Percentiles rank a stretch among this genome's conserved stretches.
phyloP scores from a whole-genome alignment of 2,888 invertebrate species.

The Lumbricus terrestris region DNA sequence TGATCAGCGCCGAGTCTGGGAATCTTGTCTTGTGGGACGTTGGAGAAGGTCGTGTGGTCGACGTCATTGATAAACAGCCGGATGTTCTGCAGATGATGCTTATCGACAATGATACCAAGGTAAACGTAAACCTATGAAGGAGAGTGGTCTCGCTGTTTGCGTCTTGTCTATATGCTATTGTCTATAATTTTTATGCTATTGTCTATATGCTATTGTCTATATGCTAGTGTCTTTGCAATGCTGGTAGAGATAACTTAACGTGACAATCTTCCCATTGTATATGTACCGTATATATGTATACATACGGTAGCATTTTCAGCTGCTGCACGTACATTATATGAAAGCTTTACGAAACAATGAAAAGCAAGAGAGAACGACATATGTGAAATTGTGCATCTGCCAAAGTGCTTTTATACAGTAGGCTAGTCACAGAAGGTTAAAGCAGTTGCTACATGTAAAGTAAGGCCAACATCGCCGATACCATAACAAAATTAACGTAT shows the following conservation, averaged over 20 bases:
- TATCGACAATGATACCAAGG: neutral
- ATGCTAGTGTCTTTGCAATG: too few relatives aligned
- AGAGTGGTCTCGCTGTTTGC: too few relatives aligned
- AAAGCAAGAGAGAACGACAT: neutral
- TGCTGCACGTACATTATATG: neutral
- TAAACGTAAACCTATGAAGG: neutral
- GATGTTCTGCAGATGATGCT: constrained; percentile 4
- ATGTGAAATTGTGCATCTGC: neutral
- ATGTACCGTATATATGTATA: too few relatives aligned
- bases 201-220: too few relatives aligned
- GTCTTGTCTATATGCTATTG: too few relatives aligned
- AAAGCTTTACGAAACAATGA: neutral
- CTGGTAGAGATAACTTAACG: neutral
- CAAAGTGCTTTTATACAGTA: neutral
- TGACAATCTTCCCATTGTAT: neutral
- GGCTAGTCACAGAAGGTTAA: neutral
- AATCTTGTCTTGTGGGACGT: neutral
- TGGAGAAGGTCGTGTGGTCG: neutral
- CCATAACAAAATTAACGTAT: neutral
- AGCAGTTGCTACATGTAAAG: neutral
- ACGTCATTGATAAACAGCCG: neutral
- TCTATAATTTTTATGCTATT: too few relatives aligned
- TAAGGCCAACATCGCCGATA: neutral
- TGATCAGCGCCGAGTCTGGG: constrained; percentile 14
- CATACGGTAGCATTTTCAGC: neutral